These are phyloP conservation scores for Lasioglossum villosulum DNA, from an alignment of 2,888 invertebrate genomes.

Conservation along the genomic window DNA sequence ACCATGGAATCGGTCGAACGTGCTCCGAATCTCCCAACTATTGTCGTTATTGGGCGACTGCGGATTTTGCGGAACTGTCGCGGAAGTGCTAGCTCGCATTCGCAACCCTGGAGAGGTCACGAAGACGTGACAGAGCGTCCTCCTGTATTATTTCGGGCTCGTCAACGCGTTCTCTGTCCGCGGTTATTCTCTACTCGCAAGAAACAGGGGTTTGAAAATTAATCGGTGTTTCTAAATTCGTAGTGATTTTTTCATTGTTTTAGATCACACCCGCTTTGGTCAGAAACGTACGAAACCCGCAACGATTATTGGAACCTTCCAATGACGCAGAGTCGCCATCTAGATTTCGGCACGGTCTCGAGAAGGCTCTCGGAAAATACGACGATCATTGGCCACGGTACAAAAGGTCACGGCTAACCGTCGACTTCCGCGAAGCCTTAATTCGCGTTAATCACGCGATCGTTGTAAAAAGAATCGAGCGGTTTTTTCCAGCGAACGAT, in stretches of 20 bases:
- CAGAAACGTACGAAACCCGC: background rate
- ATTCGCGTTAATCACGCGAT: constrained; percentile 27
- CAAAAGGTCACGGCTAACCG: constrained; percentile 24
- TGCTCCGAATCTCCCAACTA: background rate
- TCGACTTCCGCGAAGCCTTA: background rate
- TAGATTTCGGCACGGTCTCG: background rate
- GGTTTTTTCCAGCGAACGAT: background rate
- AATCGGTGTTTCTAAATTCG: too few species aligned
- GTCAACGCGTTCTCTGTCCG: background rate
- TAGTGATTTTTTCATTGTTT: background rate
- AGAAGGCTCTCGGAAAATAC: background rate
- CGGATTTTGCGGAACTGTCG: background rate
- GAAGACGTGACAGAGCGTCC: background rate
- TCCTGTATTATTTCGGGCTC: background rate
- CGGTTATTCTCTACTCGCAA: background rate
- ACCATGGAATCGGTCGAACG: background rate
- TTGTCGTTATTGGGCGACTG: background rate
- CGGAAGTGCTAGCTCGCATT: background rate
- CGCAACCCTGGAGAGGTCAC: background rate
- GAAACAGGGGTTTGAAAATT: background rate
- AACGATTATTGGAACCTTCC: background rate
- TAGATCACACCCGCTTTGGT: background rate
- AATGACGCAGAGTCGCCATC: background rate
- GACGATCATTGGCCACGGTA: background rate
- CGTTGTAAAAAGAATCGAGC: background rate